These are phyloP conservation scores for Drosophila murphyi DNA, from an alignment of 1,140 invertebrate genomes.

Conservation along the genomic window DNA sequence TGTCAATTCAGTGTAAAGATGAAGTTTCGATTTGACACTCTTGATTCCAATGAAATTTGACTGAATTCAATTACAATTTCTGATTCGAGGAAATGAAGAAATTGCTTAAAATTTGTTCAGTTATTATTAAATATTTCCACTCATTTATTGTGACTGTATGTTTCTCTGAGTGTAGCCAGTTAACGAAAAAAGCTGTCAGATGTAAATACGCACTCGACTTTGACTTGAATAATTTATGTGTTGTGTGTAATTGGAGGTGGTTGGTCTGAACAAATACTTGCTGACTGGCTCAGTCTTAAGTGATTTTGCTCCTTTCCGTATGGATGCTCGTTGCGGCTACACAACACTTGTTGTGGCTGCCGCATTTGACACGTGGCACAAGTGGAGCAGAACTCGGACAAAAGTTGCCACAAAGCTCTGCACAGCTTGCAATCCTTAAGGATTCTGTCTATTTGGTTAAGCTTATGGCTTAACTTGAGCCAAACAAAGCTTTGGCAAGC, in stretches of 20 bases:
- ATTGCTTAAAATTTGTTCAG: no score
- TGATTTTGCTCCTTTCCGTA: neutral
- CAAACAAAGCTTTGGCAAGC: neutral
- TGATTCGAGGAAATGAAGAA: no score
- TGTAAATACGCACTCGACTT: slow-evolving; percentile 1
- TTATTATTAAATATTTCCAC: no score
- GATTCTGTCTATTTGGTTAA: neutral
- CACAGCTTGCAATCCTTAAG: neutral
- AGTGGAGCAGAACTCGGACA: slow-evolving; percentile 16
- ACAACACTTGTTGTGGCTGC: slow-evolving; percentile 1
- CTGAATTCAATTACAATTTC: no score
- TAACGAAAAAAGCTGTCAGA: neutral
- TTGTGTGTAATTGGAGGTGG: slow-evolving; percentile 36
- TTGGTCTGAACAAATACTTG: slow-evolving; percentile 26
- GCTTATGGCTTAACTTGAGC: neutral
- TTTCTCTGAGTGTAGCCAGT: no score
- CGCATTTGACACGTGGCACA: slow-evolving; percentile 48
- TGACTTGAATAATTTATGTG: slow-evolving; percentile 23
- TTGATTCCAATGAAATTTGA: no score
- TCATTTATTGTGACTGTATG: no score
- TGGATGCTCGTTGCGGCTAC: neutral
- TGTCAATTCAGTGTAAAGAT: no score
- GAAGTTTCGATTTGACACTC: no score
- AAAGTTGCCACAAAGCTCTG: slow-evolving; percentile 28
- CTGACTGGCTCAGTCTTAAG: neutral